These are phyloP conservation scores for Dolichomitus sp. DNA, from an alignment of 2,888 invertebrate species.

Conservation along the genomic window DNA sequence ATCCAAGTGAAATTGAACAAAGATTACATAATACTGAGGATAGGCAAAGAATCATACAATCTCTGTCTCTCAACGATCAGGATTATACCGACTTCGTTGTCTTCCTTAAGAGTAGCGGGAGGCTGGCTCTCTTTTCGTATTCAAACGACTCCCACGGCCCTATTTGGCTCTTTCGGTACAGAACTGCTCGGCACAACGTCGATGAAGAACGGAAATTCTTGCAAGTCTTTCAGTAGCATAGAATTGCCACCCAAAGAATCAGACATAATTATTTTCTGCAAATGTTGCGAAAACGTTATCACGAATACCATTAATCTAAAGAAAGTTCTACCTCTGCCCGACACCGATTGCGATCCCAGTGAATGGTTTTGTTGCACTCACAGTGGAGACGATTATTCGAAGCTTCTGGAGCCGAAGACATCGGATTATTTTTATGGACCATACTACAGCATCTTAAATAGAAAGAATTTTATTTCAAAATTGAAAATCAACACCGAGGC, in stretches of 20 bases:
- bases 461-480: slow-evolving; percentile 71
- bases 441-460: slow-evolving; percentile 77
- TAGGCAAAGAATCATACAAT: slow-evolving; percentile 72
- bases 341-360: slow-evolving; percentile 79
- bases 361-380: slow-evolving; percentile 84
- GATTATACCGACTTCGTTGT: slow-evolving; percentile 80
- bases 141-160: slow-evolving; percentile 76
- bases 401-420: slow-evolving; percentile 74
- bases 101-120: slow-evolving; percentile 76
- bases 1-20: slow-evolving; percentile 78
- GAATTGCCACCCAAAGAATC: slow-evolving; percentile 71
- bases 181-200: slow-evolving; percentile 75
- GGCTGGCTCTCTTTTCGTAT: slow-evolving; percentile 82
- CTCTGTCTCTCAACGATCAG: slow-evolving; percentile 75
- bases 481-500: slow-evolving; percentile 73
- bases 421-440: slow-evolving; percentile 81
- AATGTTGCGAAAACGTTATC: slow-evolving; percentile 78
- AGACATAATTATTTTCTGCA: slow-evolving; percentile 74
- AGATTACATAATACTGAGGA: slow-evolving; percentile 74
- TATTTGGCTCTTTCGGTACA: slow-evolving; percentile 79
- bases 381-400: slow-evolving; percentile 65
- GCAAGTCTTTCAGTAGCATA: slow-evolving; percentile 49
- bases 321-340: slow-evolving; percentile 81
- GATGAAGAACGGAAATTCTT: slow-evolving; percentile 48
- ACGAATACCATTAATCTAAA: slow-evolving; percentile 75